Percentiles rank a stretch among this genome's conserved stretches.
phyloP scores from a whole-genome alignment of 2,797 vertebrate species.

The Ataeniobius toweri region DNA sequence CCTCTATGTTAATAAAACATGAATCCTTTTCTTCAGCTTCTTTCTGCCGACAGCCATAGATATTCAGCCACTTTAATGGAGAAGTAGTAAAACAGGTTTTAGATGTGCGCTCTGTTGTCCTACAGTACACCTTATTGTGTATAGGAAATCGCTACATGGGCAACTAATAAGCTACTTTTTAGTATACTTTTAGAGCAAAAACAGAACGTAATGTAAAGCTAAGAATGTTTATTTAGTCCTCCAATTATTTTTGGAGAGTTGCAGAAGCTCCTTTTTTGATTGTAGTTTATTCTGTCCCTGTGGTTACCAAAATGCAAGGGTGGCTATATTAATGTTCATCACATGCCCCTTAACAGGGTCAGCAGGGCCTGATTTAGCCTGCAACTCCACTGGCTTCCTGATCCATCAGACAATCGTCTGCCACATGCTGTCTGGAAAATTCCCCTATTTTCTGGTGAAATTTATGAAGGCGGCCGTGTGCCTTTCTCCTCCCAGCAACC shows the following conservation, averaged over 20 bases:
- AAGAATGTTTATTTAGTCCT: background rate
- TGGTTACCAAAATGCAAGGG: slow-evolving; percentile 75
- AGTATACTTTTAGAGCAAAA: background rate
- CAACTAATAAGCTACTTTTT: background rate
- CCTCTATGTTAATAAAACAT: slow-evolving; percentile 54
- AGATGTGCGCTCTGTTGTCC: slow-evolving; percentile 15
- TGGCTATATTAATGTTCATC: slow-evolving; percentile 76
- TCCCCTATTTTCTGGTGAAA: slow-evolving; percentile 76
- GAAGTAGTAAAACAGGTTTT: slow-evolving; percentile 4
- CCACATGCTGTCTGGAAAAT: slow-evolving; percentile 80
- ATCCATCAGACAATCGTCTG: slow-evolving; percentile 78
- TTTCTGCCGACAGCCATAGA: slow-evolving; percentile 22
- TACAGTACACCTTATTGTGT: background rate
- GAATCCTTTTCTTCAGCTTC: slow-evolving; percentile 35
- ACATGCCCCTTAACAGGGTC: slow-evolving; percentile 79
- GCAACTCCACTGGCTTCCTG: slow-evolving; percentile 76
- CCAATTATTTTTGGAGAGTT: slow-evolving; percentile 5
- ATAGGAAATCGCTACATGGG: background rate
- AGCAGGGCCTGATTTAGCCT: slow-evolving; percentile 73
- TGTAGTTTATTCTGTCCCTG: slow-evolving; percentile 57
- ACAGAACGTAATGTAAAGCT: background rate
- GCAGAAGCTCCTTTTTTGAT: slow-evolving; percentile 30
- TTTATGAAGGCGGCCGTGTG: slow-evolving; percentile 76
- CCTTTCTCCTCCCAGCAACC: slow-evolving; percentile 75
- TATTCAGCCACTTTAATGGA: slow-evolving; percentile 19